Base-by-base conservation (phyloP, 2,888 invertebrate species). In the Geotrupes spiniger region DNA sequence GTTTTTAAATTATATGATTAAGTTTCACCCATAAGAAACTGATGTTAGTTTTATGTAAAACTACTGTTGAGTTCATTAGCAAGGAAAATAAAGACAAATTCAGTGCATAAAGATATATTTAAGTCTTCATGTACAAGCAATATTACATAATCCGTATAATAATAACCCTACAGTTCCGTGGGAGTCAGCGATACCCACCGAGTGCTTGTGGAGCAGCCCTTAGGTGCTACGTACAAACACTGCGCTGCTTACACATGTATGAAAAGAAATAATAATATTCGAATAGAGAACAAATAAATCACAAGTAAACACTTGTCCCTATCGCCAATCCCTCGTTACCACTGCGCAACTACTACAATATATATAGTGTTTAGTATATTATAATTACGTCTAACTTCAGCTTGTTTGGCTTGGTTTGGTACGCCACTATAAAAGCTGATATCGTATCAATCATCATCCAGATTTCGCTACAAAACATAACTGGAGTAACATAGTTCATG, bases 91-190 rank as follows among this genome's bases (percentile, higher is more conserved):
- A 46, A 33, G 9, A 17, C 38, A n/a, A 29, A 37, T 42, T 17
- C 79, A 81, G 83, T 83, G 83, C 83, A 82, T 83, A 82, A 82
- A 82, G 83, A 83, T 83, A 83, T 81, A 82, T 82, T 83, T 80
- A 81, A 82, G 82, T 83, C 79, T 82, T 82, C 83, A 83, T 83
- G 80, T 83, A 83, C 82, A 83, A 83, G 83, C 83, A 81, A 81
- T 81, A 80, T 74, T 80, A 80, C 77, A 81, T 78, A 80, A 78
- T 80, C 79, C 78, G 77, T 73, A 72, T 72, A 71, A 68, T 71
- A 71, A 69, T 71, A 71, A 72, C 68, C 73, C 71, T 73, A 73
- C 70, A 68, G 62, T 67, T 66, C 63, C 59, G 63, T 64, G 66
- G 65, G 68, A 64, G 64, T 63, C 64, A 63, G 66, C 65, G 64